Evolutionary conservation across 2,797 vertebrate genomes (phyloP).

Genomic region (Gadopsis marmoratus): DNA sequence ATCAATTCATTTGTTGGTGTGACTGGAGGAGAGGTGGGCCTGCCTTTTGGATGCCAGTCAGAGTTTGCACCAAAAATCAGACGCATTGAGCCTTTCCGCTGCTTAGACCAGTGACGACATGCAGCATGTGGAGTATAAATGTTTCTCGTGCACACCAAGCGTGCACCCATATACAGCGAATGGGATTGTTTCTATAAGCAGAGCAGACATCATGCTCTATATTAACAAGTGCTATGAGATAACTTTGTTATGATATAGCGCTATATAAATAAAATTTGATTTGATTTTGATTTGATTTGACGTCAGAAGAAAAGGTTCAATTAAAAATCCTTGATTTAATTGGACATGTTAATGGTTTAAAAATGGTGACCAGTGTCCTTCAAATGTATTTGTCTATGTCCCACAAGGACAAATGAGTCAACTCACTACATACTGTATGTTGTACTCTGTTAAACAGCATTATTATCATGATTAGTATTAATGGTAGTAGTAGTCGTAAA

Average conservation of each 20-base stretch:
- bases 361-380: neutral
- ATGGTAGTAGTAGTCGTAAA: neutral
- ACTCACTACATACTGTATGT: neutral
- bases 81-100: neutral
- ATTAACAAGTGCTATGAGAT: too few species aligned
- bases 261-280: too few species aligned
- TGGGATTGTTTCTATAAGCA: neutral
- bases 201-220: neutral
- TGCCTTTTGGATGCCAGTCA: slow-evolving; percentile 28
- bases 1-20: slow-evolving; percentile 49
- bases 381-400: neutral
- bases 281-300: too few species aligned
- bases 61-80: slow-evolving; percentile 10
- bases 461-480: neutral
- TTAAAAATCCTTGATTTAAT: neutral
- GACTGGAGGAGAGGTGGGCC: slow-evolving; percentile 17
- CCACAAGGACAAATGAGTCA: neutral
- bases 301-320: too few species aligned
- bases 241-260: too few species aligned
- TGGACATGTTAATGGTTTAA: neutral
- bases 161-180: too few species aligned
- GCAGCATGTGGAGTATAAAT: neutral
- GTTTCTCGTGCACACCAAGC: neutral
- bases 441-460: neutral
- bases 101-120: neutral